Percentiles rank a stretch among this genome's conserved stretches.
phyloP scores from a whole-genome alignment of 2,888 invertebrate species.

The Plemyria rubiginata region DNA sequence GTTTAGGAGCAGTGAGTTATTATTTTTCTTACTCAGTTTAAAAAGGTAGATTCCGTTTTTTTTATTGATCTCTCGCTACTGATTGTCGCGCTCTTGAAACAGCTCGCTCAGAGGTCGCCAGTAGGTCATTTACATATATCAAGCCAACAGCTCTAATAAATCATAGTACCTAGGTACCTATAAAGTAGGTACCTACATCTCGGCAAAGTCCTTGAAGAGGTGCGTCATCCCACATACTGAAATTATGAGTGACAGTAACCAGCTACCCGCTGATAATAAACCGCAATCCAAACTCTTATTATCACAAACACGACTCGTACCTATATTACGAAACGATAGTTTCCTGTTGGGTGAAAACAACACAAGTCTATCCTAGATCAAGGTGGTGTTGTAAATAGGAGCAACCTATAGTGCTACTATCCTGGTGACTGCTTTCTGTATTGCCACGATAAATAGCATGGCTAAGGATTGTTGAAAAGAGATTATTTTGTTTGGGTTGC shows the following conservation, averaged over 20 bases:
- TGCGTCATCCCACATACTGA: constrained; percentile 11
- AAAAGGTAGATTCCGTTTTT: neutral
- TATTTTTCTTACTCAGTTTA: neutral
- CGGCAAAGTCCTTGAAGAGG: constrained; percentile 1
- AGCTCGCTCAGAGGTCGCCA: constrained; percentile 1
- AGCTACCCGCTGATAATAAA: constrained; percentile 4
- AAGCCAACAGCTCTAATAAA: neutral
- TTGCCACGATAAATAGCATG: neutral
- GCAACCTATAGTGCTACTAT: neutral
- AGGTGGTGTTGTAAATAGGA: neutral
- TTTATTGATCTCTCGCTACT: neutral
- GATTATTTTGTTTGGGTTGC: neutral
- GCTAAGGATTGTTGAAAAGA: neutral
- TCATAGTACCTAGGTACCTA: too few relatives aligned
- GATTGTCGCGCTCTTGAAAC: neutral
- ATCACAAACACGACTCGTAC: too few relatives aligned
- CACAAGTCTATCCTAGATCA: neutral
- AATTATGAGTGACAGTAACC: constrained; percentile 14
- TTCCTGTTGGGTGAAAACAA: too few relatives aligned
- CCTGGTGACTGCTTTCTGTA: neutral
- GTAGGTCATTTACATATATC: constrained; percentile 2
- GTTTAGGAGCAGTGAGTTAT: neutral
- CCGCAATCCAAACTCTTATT: neutral
- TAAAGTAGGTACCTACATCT: neutral
- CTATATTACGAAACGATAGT: too few relatives aligned